Evolutionary conservation across 35 echinoderm and acorn worm species (phyloP).

Genomic region (Chiridota heheva): DNA sequence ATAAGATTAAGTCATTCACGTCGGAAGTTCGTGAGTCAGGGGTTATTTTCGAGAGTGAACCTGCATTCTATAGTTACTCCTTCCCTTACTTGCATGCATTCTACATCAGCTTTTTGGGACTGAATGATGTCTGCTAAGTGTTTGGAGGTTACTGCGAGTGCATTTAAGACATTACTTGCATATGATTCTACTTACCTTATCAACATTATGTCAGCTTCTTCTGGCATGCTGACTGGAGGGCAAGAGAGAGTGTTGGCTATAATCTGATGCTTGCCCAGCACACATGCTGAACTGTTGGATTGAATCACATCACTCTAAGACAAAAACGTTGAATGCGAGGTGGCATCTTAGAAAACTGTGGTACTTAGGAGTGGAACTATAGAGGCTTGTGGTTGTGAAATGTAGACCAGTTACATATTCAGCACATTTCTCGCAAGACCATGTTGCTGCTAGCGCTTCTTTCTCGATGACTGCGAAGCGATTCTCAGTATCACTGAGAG

Average conservation of each 20-base stretch:
- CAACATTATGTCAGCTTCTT: no score
- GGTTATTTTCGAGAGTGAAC: no score
- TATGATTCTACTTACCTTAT: no score
- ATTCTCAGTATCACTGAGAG: conserved; percentile 45
- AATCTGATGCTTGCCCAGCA: background rate
- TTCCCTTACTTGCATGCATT: no score
- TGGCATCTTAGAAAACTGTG: conserved; percentile 48
- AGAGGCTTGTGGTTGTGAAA: conserved; percentile 48
- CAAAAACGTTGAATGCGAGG: conserved; percentile 44
- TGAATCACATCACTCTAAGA: conserved; percentile 55
- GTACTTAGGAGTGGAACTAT: conserved; percentile 33
- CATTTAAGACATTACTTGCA: no score
- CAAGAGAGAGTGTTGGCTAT: conserved; percentile 41
- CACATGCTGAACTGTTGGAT: no score
- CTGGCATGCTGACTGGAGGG: background rate
- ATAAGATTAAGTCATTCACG: no score
- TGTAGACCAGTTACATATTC: conserved; percentile 41
- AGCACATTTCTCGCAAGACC: conserved; percentile 53
- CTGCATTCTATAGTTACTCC: no score
- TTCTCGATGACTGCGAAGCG: conserved; percentile 58
- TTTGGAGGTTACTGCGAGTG: no score
- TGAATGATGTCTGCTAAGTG: no score
- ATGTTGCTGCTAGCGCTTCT: conserved; percentile 45
- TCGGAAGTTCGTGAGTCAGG: no score
- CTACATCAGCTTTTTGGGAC: no score